These are phyloP conservation scores for Arizona elegans DNA, from an alignment of 2,113 vertebrate genomes.

Conservation along the genomic window DNA sequence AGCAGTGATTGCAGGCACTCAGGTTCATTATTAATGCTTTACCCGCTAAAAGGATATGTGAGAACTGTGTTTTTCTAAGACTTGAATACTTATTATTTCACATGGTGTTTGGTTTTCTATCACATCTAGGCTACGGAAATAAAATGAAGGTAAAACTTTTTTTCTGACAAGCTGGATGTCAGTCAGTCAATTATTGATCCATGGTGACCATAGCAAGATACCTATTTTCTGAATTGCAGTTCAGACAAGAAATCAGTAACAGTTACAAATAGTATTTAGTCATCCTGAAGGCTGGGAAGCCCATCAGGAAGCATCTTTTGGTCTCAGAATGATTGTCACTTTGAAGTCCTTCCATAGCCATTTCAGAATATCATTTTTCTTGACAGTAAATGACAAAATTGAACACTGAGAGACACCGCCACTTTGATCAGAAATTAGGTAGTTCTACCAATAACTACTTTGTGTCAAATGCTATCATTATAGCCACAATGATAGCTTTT, in stretches of 20 bases:
- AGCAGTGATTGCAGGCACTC: conserved; percentile 13
- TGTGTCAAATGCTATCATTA: conserved; percentile 24
- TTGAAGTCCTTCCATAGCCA: neutral
- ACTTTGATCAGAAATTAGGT: conserved; percentile 3
- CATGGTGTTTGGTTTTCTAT: neutral
- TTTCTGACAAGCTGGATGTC: neutral
- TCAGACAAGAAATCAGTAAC: neutral
- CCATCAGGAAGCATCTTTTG: neutral
- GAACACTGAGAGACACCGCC: neutral
- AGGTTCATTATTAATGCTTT: conserved; percentile 7
- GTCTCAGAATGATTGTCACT: neutral
- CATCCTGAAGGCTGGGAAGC: neutral
- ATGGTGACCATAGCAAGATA: neutral
- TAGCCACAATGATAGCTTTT: conserved; percentile 13
- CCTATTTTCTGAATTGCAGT: neutral
- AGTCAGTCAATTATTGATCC: conserved; percentile 9
- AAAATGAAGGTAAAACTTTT: neutral
- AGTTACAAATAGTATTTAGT: conserved; percentile 3
- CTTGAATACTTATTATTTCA: neutral
- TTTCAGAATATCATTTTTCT: neutral
- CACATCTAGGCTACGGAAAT: neutral
- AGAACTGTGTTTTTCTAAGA: conserved; percentile 10
- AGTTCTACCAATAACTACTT: conserved; percentile 2
- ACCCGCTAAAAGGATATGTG: conserved; percentile 9
- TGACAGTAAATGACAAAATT: neutral